Percentiles rank a stretch among this genome's conserved stretches.
These are phyloP conservation scores for Salvelinus alpinus DNA, from an alignment of 2,113 vertebrate genomes.

Conservation along the genomic window DNA sequence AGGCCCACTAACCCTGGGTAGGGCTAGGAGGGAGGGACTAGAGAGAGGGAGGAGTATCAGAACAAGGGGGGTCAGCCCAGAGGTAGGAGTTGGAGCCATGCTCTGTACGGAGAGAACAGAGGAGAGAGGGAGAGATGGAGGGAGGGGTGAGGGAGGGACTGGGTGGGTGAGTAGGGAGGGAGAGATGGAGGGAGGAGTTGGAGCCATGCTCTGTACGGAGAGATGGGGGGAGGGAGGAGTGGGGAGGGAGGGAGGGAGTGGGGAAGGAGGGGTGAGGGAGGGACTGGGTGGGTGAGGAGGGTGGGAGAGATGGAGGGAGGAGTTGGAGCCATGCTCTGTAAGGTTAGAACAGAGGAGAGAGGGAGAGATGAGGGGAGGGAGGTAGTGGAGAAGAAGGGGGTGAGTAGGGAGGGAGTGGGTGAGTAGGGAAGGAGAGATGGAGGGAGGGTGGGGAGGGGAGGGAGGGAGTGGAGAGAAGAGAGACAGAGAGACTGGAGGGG, in stretches of 20 bases:
- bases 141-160: neutral
- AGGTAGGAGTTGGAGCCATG: neutral
- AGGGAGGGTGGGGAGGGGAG: neutral
- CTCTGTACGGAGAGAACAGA: neutral
- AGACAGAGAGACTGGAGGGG: neutral
- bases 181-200: neutral
- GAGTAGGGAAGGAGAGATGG: neutral
- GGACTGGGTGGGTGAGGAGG: too few species aligned
- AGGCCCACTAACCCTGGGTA: too few species aligned
- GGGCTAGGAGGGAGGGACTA: neutral
- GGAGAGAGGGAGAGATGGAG: neutral
- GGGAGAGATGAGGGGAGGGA: too few species aligned
- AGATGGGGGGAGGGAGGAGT: neutral
- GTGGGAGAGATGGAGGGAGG: rapidly evolving
- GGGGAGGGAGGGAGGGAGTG: too few species aligned
- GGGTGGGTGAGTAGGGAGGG: neutral
- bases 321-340: too few species aligned
- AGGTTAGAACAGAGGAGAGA: too few species aligned
- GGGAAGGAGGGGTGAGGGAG: too few species aligned
- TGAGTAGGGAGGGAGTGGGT: neutral
- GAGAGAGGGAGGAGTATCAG: neutral
- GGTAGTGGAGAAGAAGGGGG: too few species aligned
- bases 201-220: neutral
- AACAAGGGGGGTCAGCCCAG: neutral
- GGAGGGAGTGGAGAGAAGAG: neutral